These are phyloP conservation scores for Leptinotarsa undecemlineata DNA, from an alignment of 1,140 invertebrate species.

Conservation along the genomic window DNA sequence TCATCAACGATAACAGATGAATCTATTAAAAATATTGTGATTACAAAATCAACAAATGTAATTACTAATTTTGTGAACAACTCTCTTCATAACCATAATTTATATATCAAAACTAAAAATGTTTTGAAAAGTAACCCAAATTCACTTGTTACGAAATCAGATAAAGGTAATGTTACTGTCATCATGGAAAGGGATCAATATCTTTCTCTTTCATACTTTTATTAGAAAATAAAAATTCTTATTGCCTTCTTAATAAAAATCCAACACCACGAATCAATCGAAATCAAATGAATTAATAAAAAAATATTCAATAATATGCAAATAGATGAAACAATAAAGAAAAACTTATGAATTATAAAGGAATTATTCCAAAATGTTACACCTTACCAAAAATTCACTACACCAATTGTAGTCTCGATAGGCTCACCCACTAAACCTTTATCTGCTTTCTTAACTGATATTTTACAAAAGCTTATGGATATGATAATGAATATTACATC, in stretches of 20 bases:
- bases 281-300: too few species aligned
- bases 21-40: neutral
- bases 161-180: neutral
- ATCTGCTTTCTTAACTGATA: neutral
- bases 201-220: neutral
- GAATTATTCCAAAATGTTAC: too few species aligned
- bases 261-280: too few species aligned
- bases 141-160: neutral
- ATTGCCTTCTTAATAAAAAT: too few species aligned
- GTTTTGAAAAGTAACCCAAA: neutral
- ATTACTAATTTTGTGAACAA: neutral
- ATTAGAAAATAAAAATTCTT: too few species aligned
- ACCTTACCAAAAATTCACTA: too few species aligned
- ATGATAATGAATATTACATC: too few species aligned
- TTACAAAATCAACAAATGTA: neutral
- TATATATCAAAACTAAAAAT: neutral
- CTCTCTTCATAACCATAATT: neutral
- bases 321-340: too few species aligned
- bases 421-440: neutral
- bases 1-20: too few species aligned
- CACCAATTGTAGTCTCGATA: neutral
- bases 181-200: neutral
- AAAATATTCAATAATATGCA: too few species aligned
- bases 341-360: too few species aligned
- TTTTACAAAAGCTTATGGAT: neutral